Evolutionary conservation across 2,888 invertebrate genomes (phyloP).

Genomic region (Apodemia mormo): DNA sequence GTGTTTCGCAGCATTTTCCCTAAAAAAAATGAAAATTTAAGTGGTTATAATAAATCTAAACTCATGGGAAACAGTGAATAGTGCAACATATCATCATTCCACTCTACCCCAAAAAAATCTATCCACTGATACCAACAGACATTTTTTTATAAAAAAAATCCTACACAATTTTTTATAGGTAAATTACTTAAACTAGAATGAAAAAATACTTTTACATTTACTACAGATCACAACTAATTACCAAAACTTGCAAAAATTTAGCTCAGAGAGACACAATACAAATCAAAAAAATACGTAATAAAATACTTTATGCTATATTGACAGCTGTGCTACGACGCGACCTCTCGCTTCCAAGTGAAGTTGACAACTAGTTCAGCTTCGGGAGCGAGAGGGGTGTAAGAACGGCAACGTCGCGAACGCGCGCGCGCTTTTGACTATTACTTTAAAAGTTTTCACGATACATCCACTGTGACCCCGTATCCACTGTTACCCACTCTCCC

Average conservation of each 20-base stretch:
- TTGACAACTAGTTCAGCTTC: not conserved
- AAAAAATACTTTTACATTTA: not conserved
- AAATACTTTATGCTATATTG: not conserved
- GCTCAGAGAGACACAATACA: not conserved
- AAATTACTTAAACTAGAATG: not conserved
- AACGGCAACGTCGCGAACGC: not conserved
- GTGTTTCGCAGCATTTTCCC: slow-evolving; percentile 33
- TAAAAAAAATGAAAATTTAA: slow-evolving; percentile 16
- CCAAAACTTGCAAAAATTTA: not conserved
- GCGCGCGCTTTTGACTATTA: not conserved
- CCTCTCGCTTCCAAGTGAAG: not conserved
- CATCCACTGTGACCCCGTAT: not conserved
- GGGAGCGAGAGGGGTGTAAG: not conserved
- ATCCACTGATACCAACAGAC: slow-evolving; percentile 1
- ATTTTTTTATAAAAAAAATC: not conserved
- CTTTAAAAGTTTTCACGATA: slow-evolving; percentile 1
- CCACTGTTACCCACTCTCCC: slow-evolving; percentile 3
- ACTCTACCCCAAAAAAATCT: slow-evolving; percentile 21
- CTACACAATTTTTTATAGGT: not conserved
- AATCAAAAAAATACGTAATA: not conserved
- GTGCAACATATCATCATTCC: not conserved
- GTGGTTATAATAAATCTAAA: not conserved
- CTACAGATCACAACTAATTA: not conserved
- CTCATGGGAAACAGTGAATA: slow-evolving; percentile 24
- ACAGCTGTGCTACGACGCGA: not conserved